phyloP scores from a whole-genome alignment of 2,113 vertebrate genomes.

The Dolichotis patagonum region DNA sequence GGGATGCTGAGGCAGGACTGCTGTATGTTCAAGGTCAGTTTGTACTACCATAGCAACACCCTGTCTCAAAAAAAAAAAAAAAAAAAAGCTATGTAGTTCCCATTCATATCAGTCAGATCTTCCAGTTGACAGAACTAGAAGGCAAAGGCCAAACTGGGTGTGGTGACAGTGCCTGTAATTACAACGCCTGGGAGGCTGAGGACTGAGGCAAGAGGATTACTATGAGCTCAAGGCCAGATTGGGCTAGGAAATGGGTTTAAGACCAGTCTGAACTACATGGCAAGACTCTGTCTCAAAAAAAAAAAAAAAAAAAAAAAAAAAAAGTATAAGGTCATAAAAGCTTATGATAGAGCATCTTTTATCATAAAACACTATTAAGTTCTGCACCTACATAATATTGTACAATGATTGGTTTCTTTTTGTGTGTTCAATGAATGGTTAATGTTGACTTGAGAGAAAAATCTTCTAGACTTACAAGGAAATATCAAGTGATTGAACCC shows the following conservation, averaged over 20 bases:
- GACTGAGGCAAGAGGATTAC: background rate
- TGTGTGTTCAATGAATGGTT: background rate
- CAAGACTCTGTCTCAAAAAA: background rate
- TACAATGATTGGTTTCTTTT: background rate
- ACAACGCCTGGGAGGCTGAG: background rate
- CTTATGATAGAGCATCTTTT: background rate
- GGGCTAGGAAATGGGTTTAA: background rate
- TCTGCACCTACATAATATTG: background rate
- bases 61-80: background rate
- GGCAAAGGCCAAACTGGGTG: background rate
- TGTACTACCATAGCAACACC: background rate
- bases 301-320: background rate
- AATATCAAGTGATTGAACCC: background rate
- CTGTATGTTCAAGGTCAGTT: background rate
- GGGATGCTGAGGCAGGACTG: background rate
- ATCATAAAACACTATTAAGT: background rate
- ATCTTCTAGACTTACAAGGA: constrained; percentile 12
- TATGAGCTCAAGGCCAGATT: background rate
- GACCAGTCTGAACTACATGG: background rate
- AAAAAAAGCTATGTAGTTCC: background rate
- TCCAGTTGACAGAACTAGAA: too few species aligned
- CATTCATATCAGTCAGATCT: background rate
- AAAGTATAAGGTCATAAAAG: background rate
- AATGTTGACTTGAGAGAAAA: background rate
- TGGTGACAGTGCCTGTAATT: background rate